Conservation (phyloP, 1,140 invertebrate genomes). For the Trachelipus rathkii region DNA sequence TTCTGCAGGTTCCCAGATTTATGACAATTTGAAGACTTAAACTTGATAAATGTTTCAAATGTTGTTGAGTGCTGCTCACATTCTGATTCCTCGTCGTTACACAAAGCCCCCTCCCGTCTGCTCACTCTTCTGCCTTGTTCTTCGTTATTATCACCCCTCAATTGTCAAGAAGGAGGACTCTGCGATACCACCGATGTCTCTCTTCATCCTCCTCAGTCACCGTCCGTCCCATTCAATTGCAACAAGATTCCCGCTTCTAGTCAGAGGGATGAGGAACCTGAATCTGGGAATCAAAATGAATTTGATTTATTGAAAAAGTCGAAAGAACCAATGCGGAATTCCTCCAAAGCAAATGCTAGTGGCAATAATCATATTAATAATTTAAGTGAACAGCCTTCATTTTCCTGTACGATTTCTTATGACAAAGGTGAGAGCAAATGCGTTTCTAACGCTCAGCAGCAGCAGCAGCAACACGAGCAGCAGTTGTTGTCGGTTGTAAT, state of each 20-base stretch:
- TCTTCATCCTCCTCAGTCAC: background rate
- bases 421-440: background rate
- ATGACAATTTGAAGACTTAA: conserved; percentile 59
- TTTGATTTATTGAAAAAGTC: background rate
- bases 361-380: background rate
- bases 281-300: background rate
- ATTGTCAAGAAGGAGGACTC: background rate
- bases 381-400: background rate
- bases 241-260: background rate
- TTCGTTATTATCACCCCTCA: background rate
- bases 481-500: background rate
- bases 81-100: background rate
- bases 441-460: background rate
- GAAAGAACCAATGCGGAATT: background rate
- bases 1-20: conserved; percentile 61
- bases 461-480: background rate
- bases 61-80: background rate
- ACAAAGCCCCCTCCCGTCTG: background rate
- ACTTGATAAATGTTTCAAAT: background rate
- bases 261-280: background rate
- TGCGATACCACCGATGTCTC: background rate
- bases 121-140: conserved; percentile 1
- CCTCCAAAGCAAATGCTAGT: background rate
- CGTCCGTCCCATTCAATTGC: background rate
- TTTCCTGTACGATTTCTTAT: background rate